Evolutionary conservation across 1,140 invertebrate species (phyloP).

Genomic region (Pantala flavescens): DNA sequence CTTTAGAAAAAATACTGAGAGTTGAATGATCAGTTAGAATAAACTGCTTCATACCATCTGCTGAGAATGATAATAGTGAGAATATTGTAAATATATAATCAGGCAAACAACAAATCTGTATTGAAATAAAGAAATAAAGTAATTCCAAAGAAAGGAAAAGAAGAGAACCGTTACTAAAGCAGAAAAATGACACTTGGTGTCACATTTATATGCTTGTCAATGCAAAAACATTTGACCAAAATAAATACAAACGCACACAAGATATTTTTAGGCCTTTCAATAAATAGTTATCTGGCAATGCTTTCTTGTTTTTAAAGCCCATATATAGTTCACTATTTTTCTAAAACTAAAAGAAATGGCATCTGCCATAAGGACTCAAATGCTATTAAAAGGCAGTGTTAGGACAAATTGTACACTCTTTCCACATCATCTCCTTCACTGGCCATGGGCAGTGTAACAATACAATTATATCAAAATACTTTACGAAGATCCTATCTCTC

Average conservation of each 20-base stretch:
- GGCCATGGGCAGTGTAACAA: slow-evolving; percentile 2
- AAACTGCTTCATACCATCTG: too few species aligned
- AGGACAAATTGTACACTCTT: slow-evolving; percentile 6
- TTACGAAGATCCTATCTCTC: background rate
- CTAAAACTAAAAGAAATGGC: slow-evolving; percentile 2
- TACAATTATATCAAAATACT: slow-evolving; percentile 5
- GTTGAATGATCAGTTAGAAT: too few species aligned
- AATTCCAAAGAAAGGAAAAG: too few species aligned
- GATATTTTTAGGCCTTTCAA: slow-evolving; percentile 5
- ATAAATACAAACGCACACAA: slow-evolving; percentile 2
- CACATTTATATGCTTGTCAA: background rate
- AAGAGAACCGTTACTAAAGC: too few species aligned
- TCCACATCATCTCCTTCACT: background rate
- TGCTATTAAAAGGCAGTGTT: slow-evolving; percentile 5
- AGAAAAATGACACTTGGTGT: background rate
- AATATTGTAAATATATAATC: too few species aligned
- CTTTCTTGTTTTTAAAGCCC: background rate
- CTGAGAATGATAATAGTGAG: too few species aligned
- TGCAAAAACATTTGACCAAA: slow-evolving; percentile 9
- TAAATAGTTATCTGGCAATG: slow-evolving; percentile 7
- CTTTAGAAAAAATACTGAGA: too few species aligned
- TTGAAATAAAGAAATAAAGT: too few species aligned
- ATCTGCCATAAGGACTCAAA: slow-evolving; percentile 5
- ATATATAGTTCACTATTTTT: slow-evolving; percentile 1
- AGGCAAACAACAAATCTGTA: too few species aligned